Evolutionary conservation across 2,113 vertebrate species (phyloP).

Genomic region (Callorhinus ursinus): DNA sequence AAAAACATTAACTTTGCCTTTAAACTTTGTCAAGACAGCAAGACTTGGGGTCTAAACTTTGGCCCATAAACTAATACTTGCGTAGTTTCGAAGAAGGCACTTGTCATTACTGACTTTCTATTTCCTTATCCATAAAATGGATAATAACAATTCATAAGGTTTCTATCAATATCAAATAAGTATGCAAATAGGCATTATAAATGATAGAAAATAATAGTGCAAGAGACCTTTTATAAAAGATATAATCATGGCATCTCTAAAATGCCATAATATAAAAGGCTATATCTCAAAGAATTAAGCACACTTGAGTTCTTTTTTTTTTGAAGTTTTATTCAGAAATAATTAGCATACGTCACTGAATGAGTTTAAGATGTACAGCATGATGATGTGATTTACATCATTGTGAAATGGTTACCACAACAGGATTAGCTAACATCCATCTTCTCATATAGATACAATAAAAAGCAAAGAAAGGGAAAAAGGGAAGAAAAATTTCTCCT

Average conservation of each 20-base stretch:
- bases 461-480: neutral
- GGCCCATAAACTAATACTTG: neutral
- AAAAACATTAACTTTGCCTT: conserved; percentile 31
- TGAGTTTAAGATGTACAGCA: neutral
- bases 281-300: neutral
- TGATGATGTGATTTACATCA: neutral
- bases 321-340: neutral
- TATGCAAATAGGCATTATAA: conserved; percentile 28
- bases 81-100: neutral
- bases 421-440: neutral
- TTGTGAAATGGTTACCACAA: neutral
- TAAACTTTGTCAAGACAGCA: neutral
- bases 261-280: neutral
- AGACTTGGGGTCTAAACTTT: neutral
- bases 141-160: conserved; percentile 8
- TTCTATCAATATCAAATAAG: conserved; percentile 27
- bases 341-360: neutral
- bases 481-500: neutral
- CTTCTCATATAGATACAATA: neutral
- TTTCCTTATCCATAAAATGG: conserved; percentile 22
- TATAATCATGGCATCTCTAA: neutral
- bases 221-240: conserved; percentile 34
- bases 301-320: neutral
- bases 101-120: conserved; percentile 49
- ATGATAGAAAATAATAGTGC: neutral